phyloP scores from a whole-genome alignment of 1,140 invertebrate species.

The Bombus pascuorum region DNA sequence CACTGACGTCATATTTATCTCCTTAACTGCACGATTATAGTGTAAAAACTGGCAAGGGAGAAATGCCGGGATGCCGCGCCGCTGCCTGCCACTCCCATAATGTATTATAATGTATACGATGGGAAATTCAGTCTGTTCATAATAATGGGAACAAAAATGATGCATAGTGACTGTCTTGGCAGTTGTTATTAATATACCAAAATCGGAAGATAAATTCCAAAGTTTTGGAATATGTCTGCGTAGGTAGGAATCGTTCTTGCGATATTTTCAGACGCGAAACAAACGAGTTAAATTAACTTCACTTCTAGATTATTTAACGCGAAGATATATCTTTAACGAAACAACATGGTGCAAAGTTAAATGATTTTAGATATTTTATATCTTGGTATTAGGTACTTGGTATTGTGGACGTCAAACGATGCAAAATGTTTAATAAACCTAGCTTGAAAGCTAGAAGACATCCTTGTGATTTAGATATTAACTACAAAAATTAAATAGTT shows the following conservation, averaged over 20 bases:
- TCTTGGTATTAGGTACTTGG: too few relatives aligned
- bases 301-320: neutral
- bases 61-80: slow-evolving; percentile 36
- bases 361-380: too few relatives aligned
- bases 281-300: neutral
- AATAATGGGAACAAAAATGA: slow-evolving; percentile 64
- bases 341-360: neutral
- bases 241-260: neutral
- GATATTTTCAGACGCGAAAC: neutral
- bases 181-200: slow-evolving; percentile 60
- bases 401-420: too few relatives aligned
- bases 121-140: slow-evolving; percentile 71
- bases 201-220: slow-evolving; percentile 16
- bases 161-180: slow-evolving; percentile 57
- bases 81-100: slow-evolving; percentile 49
- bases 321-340: neutral
- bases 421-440: too few relatives aligned
- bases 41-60: slow-evolving; percentile 66
- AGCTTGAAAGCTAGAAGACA: too few relatives aligned
- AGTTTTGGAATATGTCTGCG: too few relatives aligned
- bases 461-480: neutral
- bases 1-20: slow-evolving; percentile 78
- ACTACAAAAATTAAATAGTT: neutral
- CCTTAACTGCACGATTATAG: slow-evolving; percentile 76
- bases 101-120: slow-evolving; percentile 69